Conservation (phyloP, 2,113 vertebrate genomes). For the Talpa occidentalis region DNA sequence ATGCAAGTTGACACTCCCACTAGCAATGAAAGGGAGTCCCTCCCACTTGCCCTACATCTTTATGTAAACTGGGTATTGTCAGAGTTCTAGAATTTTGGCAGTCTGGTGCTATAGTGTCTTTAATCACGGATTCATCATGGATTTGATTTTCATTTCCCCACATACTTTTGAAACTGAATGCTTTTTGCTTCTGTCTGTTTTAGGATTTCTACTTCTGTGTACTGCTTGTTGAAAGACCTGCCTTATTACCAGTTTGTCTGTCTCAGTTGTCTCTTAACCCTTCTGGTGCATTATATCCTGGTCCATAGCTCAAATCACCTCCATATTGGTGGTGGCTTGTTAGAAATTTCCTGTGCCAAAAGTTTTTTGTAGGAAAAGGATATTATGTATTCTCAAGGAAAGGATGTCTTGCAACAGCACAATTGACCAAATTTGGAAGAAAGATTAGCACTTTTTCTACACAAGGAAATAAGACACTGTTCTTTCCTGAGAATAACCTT, state of each 20-base stretch:
- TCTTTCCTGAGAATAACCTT: conserved; percentile 7
- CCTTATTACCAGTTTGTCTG: background rate
- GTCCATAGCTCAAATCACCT: background rate
- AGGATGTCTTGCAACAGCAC: background rate
- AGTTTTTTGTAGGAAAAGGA: background rate
- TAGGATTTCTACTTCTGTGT: background rate
- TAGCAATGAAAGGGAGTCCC: background rate
- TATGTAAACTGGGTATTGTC: background rate
- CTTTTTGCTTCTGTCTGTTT: background rate
- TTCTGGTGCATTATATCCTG: background rate
- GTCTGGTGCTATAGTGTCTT: background rate
- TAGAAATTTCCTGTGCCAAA: background rate
- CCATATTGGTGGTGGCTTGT: background rate
- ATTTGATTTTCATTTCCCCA: background rate
- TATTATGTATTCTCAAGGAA: background rate
- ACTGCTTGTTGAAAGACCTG: background rate
- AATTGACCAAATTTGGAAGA: background rate
- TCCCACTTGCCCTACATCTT: background rate
- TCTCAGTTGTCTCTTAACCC: background rate
- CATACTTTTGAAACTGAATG: background rate
- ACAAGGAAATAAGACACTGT: background rate
- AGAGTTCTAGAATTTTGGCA: background rate
- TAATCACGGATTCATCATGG: background rate
- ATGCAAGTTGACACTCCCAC: background rate
- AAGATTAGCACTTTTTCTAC: background rate